Base-by-base conservation (phyloP, 2,888 invertebrate genomes). In the Hirtodrosophila histrioides region DNA sequence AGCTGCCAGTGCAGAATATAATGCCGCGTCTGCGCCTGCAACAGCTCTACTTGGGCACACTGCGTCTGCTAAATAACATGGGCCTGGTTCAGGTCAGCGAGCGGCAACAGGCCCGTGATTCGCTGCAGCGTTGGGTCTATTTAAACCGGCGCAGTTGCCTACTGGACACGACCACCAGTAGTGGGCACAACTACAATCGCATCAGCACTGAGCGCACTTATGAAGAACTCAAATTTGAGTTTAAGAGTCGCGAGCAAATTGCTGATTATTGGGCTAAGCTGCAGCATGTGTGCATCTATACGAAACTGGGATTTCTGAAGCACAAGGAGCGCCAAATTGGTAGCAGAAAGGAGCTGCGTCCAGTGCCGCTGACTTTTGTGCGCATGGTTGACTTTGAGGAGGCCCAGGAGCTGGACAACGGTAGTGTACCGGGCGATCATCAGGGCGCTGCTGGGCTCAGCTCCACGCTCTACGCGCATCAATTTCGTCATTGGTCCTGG, bases 381-480 rank as follows among this genome's bases (percentile, higher is more conserved):
- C 54, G 64, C 0, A 36, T 74, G 0, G 84, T 88, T 0, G 56
- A 61, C 2, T 89, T 90, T 40, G 86, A 88, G 0, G 86, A 90
- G 46, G 92, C 91, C 0, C 51, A 82, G 0, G 80, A 86, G 6
- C 86, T 91, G 40, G 95, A 95, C 77, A 90, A 77, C 4, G 95
- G 95, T 0, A 86, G 91, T 5, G 91, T 95, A 33, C 96, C 96
- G 0, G 97, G 97, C 0, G 96, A 97, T 91, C 92, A 92, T 4
- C 91, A 93, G 56, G 91, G 91, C 2, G 90, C 96, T 0, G 95
- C 93, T 10, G 96, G 96, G 0, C 91, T 95, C 0, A 95, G 96
- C 88, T 95, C 95, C 0, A 92, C 93, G 0, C 91, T 96, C 17
- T 96, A 94, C 91, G 91, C 94, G 0, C 94, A 95, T 81, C 89